Conservation (phyloP, 2,888 invertebrate genomes). For the Chironomus riparius region DNA sequence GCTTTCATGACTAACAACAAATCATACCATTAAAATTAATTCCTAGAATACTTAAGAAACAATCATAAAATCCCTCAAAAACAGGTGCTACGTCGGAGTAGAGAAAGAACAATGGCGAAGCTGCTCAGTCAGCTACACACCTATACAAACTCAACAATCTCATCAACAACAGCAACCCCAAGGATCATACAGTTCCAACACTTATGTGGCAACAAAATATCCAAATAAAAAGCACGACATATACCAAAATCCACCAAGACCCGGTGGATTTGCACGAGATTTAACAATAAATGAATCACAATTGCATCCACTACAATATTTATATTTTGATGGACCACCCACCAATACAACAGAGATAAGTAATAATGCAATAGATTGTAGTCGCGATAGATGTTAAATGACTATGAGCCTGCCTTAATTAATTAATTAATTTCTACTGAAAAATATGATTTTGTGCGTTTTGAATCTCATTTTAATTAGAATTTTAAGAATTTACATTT, state of each 20-base stretch:
- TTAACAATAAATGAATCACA: conserved; percentile 43
- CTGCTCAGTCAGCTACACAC: conserved; percentile 74
- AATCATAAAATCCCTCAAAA: not conserved
- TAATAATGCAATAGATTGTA: conserved; percentile 40
- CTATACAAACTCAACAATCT: conserved; percentile 34
- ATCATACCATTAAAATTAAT: not conserved
- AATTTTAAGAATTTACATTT: not conserved
- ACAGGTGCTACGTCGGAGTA: conserved; percentile 76
- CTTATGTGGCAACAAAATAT: conserved; percentile 28
- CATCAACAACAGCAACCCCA: conserved; percentile 34
- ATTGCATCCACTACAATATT: conserved; percentile 70
- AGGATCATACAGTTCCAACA: conserved; percentile 31
- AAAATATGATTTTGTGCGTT: not conserved
- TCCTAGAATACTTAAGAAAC: not conserved
- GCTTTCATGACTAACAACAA: no score
- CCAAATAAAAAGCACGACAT: conserved; percentile 33
- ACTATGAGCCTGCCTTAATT: conserved; percentile 2
- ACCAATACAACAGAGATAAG: conserved; percentile 50
- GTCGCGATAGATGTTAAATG: conserved; percentile 40
- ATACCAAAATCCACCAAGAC: conserved; percentile 39
- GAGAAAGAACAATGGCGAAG: conserved; percentile 74
- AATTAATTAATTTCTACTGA: not conserved
- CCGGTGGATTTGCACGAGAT: conserved; percentile 39
- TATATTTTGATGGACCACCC: conserved; percentile 71
- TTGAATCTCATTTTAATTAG: not conserved